A percentile compares a stretch with the other conserved stretches of the same genome.
Evolutionary conservation across 2,888 invertebrate species (phyloP).

Genomic region (Coleophora flavipennella): DNA sequence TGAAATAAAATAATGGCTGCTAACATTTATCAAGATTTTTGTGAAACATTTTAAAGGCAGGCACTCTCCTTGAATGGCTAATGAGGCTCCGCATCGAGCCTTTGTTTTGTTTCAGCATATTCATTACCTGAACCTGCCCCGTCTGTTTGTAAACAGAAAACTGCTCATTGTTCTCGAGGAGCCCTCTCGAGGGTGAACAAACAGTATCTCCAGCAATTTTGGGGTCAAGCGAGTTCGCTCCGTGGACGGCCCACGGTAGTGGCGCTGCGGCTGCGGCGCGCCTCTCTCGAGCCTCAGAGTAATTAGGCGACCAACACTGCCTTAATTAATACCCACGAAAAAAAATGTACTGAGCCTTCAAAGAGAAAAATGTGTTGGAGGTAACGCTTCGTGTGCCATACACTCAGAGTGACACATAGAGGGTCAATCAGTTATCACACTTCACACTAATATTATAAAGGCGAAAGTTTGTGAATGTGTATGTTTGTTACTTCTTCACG

Average conservation of each 20-base stretch:
- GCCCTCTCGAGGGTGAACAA: constrained; percentile 45
- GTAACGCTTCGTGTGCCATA: too few species aligned
- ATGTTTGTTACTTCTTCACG: too few species aligned
- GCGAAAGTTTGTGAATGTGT: too few species aligned
- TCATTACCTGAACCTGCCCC: constrained; percentile 61
- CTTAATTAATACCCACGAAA: too few species aligned
- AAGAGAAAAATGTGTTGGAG: too few species aligned
- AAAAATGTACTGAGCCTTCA: too few species aligned
- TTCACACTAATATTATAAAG: too few species aligned
- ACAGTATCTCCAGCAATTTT: constrained; percentile 57
- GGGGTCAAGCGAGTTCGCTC: constrained; percentile 48
- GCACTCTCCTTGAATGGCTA: constrained; percentile 55
- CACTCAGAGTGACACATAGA: too few species aligned
- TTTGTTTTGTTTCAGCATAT: constrained; percentile 65
- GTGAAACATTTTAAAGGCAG: constrained; percentile 60
- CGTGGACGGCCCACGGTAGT: constrained; percentile 25
- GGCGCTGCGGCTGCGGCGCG: constrained; percentile 9
- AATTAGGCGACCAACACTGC: too few species aligned
- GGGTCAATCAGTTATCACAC: too few species aligned
- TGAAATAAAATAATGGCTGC: constrained; percentile 12
- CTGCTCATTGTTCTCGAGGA: constrained; percentile 41
- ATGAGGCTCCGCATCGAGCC: constrained; percentile 52
- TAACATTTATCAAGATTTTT: constrained; percentile 55
- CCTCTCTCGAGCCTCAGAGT: too few species aligned
- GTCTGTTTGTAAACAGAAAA: constrained; percentile 51